Evolutionary conservation across 2,797 vertebrate genomes (phyloP), one percentile per base, ranked within the genome.

Genomic region (Neosilurus hyrtlii): DNA sequence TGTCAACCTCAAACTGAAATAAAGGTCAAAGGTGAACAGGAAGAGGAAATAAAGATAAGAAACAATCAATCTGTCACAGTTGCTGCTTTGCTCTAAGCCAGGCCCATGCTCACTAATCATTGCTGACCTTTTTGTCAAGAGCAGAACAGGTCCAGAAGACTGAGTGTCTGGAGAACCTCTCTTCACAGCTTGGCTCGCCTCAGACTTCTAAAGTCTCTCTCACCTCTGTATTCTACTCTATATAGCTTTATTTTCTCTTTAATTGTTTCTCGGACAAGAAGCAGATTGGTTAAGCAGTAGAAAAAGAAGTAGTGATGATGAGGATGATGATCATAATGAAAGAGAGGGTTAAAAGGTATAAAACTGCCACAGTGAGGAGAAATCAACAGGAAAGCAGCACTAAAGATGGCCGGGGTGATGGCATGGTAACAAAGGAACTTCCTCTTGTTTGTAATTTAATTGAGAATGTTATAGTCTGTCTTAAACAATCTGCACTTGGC

Each of bases 61-160:
- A 83, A 71, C 24, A 72, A 86, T 77, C 57, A 52, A 74, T 65
- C 43, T 71, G 72, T 81, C 63, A 78, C 66, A 81, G 74, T 85
- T 70, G 68, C 51, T 24, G 71, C 62, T 51, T 24, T 82, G 80
- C 8, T n/a, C 52, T 30, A 63, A 73, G 72, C 26, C 43, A 30
- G 11, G 30, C 79, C 85, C 86, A 83, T 72, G 79, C 79, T 84
- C 77, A 70, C 82, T 86, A 83, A 87, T 75, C 84, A 83, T 81
- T 68, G 72, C 68, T 79, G 84, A 84, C 68, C 87, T 79, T 88
- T 88, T 71, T 82, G 81, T 83, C 80, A 74, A 80, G 20, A 82
- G 24, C 66, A 83, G 83, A 80, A 85, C 77, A 72, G 86, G 82
- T 86, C 76, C 79, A 83, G 83, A 81, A 82, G 85, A 88, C 73